Evolutionary conservation across 92 coral and sea anemone genomes (phyloP).

Genomic region (Paramuricea clavata): DNA sequence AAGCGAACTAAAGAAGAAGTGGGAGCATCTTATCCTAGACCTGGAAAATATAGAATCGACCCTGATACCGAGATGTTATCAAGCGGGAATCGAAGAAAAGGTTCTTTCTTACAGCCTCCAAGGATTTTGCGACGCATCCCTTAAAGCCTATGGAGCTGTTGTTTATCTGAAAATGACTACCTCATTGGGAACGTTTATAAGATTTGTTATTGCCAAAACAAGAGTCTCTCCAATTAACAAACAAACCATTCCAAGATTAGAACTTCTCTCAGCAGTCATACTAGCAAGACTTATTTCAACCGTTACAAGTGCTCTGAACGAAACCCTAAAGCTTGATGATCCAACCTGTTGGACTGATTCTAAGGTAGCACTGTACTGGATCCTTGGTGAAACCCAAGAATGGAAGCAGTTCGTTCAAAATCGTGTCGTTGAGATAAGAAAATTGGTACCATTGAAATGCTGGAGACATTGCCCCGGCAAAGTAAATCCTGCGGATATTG

Average conservation of each 20-base stretch:
- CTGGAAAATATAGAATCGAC: not conserved
- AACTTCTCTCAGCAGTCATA: slow-evolving; percentile 13
- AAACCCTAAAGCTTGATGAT: not conserved
- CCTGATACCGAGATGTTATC: not conserved
- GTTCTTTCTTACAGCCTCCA: slow-evolving; percentile 14
- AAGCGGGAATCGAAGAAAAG: not conserved
- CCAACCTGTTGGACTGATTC: slow-evolving; percentile 16
- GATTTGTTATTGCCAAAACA: slow-evolving; percentile 2
- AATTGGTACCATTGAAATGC: too few species aligned
- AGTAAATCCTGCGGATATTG: too few species aligned
- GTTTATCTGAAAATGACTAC: not conserved
- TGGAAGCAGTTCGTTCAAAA: slow-evolving; percentile 22
- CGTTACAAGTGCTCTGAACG: not conserved
- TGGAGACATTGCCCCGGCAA: too few species aligned
- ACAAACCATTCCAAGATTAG: slow-evolving; percentile 18
- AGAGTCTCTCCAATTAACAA: slow-evolving; percentile 16
- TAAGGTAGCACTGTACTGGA: slow-evolving; percentile 27
- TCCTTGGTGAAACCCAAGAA: not conserved
- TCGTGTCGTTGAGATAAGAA: slow-evolving; percentile 15
- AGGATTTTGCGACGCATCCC: slow-evolving; percentile 14
- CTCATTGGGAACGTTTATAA: not conserved
- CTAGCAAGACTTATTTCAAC: slow-evolving; percentile 17
- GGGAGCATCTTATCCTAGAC: too few species aligned
- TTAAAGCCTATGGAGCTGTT: slow-evolving; percentile 6
- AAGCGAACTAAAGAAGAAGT: too few species aligned